Percentiles rank a stretch among this genome's conserved stretches.
Evolutionary conservation across 1,140 invertebrate genomes (phyloP).

Genomic region (Halictus rubicundus): DNA sequence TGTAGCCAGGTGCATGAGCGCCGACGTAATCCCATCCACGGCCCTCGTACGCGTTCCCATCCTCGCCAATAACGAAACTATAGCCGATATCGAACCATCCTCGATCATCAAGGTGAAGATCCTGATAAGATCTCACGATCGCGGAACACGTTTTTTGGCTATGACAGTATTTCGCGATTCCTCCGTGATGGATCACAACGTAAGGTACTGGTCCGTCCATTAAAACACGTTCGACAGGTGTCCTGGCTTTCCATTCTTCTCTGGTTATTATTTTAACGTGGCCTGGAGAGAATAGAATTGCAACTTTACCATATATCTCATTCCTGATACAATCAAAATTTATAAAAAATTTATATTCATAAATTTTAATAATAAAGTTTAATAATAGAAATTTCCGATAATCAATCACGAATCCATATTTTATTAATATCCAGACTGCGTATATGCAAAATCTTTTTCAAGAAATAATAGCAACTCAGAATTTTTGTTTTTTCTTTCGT

Average conservation of each 20-base stretch:
- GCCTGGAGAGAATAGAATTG: neutral
- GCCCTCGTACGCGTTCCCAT: constrained; percentile 86
- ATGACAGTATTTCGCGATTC: constrained; percentile 67
- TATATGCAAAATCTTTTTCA: too few species aligned
- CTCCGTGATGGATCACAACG: constrained; percentile 73
- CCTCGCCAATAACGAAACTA: constrained; percentile 85
- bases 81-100: constrained; percentile 87
- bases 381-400: too few species aligned
- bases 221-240: constrained; percentile 68
- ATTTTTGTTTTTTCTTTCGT: too few species aligned
- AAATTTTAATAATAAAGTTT: too few species aligned
- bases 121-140: constrained; percentile 80
- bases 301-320: too few species aligned
- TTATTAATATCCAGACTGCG: too few species aligned
- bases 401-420: too few species aligned
- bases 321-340: too few species aligned
- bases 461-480: too few species aligned
- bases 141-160: constrained; percentile 68
- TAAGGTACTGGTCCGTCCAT: constrained; percentile 64
- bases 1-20: constrained; percentile 85
- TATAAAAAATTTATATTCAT: too few species aligned
- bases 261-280: constrained; percentile 74
- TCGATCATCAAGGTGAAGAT: constrained; percentile 81
- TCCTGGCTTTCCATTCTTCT: constrained; percentile 84
- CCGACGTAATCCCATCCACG: constrained; percentile 86